These are phyloP conservation scores for Florisuga fusca DNA, from an alignment of 2,797 vertebrate species.

Conservation along the genomic window DNA sequence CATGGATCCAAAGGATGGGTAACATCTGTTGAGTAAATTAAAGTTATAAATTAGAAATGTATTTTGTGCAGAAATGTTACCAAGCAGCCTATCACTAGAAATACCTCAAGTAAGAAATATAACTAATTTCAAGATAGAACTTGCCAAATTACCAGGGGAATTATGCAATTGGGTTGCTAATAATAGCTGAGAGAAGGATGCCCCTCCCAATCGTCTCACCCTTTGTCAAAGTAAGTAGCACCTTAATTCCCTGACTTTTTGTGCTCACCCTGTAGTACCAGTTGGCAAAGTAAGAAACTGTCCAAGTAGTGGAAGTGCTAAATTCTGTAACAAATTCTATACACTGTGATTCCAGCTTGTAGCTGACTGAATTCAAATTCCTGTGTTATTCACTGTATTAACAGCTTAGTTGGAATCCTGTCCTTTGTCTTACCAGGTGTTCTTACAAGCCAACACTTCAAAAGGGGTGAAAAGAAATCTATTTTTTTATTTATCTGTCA, in stretches of 20 bases:
- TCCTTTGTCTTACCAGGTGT: slow-evolving; percentile 10
- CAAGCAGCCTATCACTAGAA: background rate
- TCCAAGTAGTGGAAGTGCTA: background rate
- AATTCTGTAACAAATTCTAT: slow-evolving; percentile 36
- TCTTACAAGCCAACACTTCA: slow-evolving; percentile 10
- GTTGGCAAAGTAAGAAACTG: background rate
- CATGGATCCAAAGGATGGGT: background rate
- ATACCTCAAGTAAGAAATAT: background rate
- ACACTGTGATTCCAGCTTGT: background rate
- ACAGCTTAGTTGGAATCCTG: slow-evolving; percentile 51
- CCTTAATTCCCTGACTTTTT: background rate
- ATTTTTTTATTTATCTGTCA: background rate
- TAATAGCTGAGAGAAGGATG: background rate
- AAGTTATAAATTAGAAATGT: background rate
- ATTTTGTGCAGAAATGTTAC: background rate
- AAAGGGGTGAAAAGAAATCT: slow-evolving; percentile 7
- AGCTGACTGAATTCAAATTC: slow-evolving; percentile 30
- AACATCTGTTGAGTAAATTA: background rate
- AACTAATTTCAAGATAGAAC: background rate
- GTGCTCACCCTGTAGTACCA: background rate
- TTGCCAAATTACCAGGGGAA: background rate
- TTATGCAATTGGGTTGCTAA: background rate
- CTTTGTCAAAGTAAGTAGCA: background rate
- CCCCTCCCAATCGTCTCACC: background rate
- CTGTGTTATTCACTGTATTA: slow-evolving; percentile 23